Evolutionary conservation across 2,888 invertebrate genomes (phyloP), one percentile per base, ranked within the genome.

Genomic region (Phragmatobia fuliginosa): DNA sequence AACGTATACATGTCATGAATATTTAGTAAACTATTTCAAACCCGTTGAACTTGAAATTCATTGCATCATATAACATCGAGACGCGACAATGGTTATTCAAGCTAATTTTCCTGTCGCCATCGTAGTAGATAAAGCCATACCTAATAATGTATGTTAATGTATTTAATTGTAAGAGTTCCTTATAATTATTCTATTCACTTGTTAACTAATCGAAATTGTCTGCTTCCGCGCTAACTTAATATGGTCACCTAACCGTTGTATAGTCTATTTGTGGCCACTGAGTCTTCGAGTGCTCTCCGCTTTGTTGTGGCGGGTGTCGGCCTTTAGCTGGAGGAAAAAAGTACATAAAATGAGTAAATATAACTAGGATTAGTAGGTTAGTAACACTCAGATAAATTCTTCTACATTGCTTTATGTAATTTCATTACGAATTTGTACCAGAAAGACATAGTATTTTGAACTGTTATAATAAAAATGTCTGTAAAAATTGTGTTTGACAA

Each of bases 191-290:
- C 61, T 62, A 41, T 72, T 65, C 58, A 71, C 73, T 75, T 70
- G 73, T 72, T 74, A 78, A 71, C 70, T 76, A 70, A 75, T 76
- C 70, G 67, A 66, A 61, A 68, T 68, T 62, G 71, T 75, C 69
- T 69, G 73, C 75, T 79, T 83, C 83, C 83, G 81, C 62, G 62
- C 61, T 66, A 62, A 72, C 79, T 67, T 74, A 64, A 74, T 76
- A 77, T 73, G 72, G 78, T 65, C 68, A 59, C 62, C 62, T 74
- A 77, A 72, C 75, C 67, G 75, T 78, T 82, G 63, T 69, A 64
- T 72, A 66, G 31, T 74, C 66, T 73, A 67, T 72, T 67, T 74
- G 70, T 68, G 72, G 73, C 73, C 60, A 60, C 31, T 45, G 70
- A 71, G 73, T 49, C 66, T 8, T 72, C 83, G 73, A 8, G 18